These are phyloP conservation scores for Sceliomorpha sp. DNA, from an alignment of 2,888 invertebrate genomes.

Conservation along the genomic window DNA sequence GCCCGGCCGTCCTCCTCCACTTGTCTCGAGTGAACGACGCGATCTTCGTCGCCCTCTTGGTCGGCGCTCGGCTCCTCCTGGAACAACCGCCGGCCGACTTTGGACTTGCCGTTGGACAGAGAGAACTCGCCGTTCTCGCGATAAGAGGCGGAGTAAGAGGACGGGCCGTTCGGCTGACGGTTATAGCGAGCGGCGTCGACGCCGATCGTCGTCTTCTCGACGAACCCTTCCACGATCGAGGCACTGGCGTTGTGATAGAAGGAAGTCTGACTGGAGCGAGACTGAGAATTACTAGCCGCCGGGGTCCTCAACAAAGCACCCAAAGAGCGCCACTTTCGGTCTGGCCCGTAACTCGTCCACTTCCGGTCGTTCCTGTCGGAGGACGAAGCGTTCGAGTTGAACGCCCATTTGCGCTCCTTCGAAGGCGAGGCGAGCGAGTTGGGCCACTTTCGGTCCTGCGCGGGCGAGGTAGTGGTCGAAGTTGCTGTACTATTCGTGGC, in stretches of 20 bases:
- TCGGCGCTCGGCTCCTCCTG: conserved; percentile 61
- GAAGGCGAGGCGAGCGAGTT: conserved; percentile 52
- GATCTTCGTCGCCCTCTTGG: conserved; percentile 56
- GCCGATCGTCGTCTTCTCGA: conserved; percentile 14
- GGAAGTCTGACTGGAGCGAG: conserved; percentile 64
- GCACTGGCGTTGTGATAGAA: conserved; percentile 71
- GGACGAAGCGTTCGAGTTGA: conserved; percentile 60
- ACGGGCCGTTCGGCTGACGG: conserved; percentile 33
- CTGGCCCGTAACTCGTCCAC: conserved; percentile 73
- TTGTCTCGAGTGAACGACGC: conserved; percentile 31
- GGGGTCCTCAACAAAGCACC: conserved; percentile 79
- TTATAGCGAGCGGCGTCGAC: conserved; percentile 28
- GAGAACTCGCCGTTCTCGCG: conserved; percentile 69
- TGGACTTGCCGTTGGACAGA: conserved; percentile 61
- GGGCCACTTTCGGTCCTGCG: conserved; percentile 68
- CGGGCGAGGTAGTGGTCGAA: conserved; percentile 65
- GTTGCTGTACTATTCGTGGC: conserved; percentile 41
- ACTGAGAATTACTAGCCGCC: conserved; percentile 60
- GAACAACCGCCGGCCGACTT: conserved; percentile 71
- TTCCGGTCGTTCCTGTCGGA: conserved; percentile 65
- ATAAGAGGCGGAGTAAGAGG: conserved; percentile 63
- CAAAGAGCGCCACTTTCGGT: conserved; percentile 80
- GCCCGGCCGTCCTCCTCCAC: conserved; percentile 45
- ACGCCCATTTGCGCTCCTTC: conserved; percentile 71
- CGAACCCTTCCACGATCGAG: conserved; percentile 69